Base-by-base conservation (phyloP, 2,113 vertebrate genomes). In the Scalopus aquaticus region DNA sequence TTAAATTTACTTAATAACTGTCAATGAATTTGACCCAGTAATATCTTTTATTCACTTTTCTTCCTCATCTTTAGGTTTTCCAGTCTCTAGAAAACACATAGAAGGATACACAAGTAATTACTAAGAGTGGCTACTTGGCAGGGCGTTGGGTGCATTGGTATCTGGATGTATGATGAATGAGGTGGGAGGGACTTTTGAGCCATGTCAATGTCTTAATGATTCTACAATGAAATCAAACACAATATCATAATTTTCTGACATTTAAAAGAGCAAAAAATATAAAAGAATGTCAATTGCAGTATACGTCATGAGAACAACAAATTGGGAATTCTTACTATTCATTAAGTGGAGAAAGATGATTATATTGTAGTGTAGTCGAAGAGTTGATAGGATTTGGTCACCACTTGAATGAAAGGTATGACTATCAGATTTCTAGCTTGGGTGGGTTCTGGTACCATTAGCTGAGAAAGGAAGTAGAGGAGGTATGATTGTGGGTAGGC, bases 1-100 rank as follows among this genome's bases (percentile, higher is more conserved):
- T 97, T 88, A 92, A 82, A 37, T 82, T 64, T 84, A 88, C 24
- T 60, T 91, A 86, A 69, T 5, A 91, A 96, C 28, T 88, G 16
- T 39, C 37, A 67, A 6, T 54, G 26, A 15, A 83, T 82, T 13
- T 67, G 19, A 20, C 37, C 6, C 20, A 88, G 26, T 94, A 93
- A 89, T 32, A 77, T 81, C 32, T 92, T 91, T 94, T 65, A 51
- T 77, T 88, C 58, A 10, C 0, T 0, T 73, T 54, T 65, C 60
- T 7, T 69, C 85, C 64, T 95, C 44, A 74, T 30, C 51, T 46
- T 6, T 73, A 67, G 0, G 26, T 96, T 49, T 56, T 49, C 83
- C 85, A 67, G 77, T 83, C 35, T 90, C 51, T 88, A 62, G 39
- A 79, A 86, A 88, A 46, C 24, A 22, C 13, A 32, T 51, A 32